Percentiles rank a stretch among this genome's conserved stretches.
Evolutionary conservation across 2,113 vertebrate genomes (phyloP).

Genomic region (Pandion haliaetus): DNA sequence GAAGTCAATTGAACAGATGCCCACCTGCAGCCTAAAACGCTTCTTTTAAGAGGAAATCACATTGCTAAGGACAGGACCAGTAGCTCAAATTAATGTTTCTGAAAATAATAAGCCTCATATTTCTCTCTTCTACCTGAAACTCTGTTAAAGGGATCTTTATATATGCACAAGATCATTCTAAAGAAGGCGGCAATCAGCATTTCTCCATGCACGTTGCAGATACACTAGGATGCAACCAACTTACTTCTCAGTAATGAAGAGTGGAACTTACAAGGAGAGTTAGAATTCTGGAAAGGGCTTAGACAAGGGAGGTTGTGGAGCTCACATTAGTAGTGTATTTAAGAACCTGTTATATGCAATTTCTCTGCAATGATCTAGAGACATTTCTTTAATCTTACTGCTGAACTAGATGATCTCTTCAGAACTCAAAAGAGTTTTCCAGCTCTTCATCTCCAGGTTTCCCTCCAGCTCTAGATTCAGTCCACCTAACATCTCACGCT

Average conservation of each 20-base stretch:
- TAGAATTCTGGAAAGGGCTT: not conserved
- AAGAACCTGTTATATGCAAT: not conserved
- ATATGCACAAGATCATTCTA: not conserved
- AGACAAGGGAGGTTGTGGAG: not conserved
- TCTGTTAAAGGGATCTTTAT: not conserved
- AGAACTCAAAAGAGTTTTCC: not conserved
- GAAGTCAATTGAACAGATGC: not conserved
- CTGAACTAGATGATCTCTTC: not conserved
- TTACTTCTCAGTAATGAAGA: not conserved
- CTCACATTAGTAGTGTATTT: not conserved
- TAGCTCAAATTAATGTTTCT: not conserved
- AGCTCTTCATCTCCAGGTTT: not conserved
- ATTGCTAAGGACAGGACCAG: not conserved
- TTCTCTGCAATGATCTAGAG: not conserved
- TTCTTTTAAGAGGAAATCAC: not conserved
- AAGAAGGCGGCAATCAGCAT: not conserved
- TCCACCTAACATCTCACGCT: not conserved
- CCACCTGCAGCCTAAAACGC: not conserved
- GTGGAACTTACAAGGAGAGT: not conserved
- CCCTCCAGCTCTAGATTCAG: not conserved
- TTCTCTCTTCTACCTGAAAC: not conserved
- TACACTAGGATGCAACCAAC: not conserved
- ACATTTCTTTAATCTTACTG: not conserved
- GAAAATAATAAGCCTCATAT: not conserved
- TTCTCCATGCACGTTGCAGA: not conserved